phyloP scores from a whole-genome alignment of 2,797 vertebrate species.

The Tenualosa thibaudeaui region DNA sequence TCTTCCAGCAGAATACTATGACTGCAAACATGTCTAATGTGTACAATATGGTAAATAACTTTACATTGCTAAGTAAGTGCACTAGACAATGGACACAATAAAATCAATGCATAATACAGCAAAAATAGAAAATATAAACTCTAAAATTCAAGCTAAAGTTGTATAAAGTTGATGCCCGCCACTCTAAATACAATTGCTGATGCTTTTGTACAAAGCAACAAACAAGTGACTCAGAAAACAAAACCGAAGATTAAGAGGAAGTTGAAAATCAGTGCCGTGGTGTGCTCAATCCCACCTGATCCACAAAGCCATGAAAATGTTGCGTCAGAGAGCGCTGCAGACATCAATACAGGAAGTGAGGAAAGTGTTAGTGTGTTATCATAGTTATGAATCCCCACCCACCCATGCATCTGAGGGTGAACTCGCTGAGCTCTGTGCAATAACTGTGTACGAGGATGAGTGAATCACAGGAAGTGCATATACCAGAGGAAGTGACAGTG shows the following conservation, averaged over 20 bases:
- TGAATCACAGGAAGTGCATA: constrained; percentile 14
- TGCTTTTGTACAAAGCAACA: neutral
- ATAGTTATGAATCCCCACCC: neutral
- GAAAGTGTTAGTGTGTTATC: neutral
- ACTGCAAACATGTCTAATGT: no score
- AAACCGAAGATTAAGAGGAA: neutral
- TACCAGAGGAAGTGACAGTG: neutral
- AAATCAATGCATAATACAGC: neutral
- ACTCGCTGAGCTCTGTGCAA: neutral
- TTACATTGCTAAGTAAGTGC: no score
- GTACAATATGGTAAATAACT: no score
- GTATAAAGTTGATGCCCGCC: neutral
- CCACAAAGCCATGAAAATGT: neutral
- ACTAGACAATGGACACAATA: neutral
- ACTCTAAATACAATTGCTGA: neutral
- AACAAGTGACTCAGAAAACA: neutral
- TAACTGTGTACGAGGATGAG: neutral
- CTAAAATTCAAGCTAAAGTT: neutral
- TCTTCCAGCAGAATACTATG: no score
- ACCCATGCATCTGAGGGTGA: neutral
- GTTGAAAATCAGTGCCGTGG: neutral
- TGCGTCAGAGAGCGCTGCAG: neutral
- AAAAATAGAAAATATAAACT: neutral
- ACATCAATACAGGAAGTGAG: neutral
- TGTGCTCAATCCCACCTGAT: neutral